These are phyloP conservation scores for Conus ventricosus DNA, from an alignment of 1,140 invertebrate species.

Conservation along the genomic window DNA sequence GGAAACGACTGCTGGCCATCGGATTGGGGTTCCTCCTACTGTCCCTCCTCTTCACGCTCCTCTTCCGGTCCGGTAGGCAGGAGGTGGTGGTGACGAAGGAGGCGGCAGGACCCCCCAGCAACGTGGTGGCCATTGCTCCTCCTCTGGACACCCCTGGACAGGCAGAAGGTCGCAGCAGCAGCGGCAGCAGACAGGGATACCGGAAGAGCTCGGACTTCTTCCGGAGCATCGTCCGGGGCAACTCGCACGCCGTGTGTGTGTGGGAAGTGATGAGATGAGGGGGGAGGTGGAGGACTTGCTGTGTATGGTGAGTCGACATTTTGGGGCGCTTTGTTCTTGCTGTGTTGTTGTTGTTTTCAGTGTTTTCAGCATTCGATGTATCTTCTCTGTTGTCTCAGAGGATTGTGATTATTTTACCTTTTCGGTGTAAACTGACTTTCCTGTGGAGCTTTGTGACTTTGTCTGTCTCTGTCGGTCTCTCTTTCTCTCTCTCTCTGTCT, in stretches of 20 bases:
- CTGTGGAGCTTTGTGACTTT: too few species aligned
- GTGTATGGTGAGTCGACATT: constrained; percentile 33
- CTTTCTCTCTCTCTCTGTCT: too few species aligned
- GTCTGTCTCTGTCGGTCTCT: too few species aligned
- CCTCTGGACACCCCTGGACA: too few species aligned
- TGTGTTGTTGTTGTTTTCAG: too few species aligned
- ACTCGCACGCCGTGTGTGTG: background rate
- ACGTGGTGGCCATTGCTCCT: background rate
- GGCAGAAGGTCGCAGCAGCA: background rate
- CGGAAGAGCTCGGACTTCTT: background rate
- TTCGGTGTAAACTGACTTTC: too few species aligned
- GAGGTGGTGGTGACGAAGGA: background rate
- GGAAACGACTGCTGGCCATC: background rate
- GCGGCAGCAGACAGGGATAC: background rate
- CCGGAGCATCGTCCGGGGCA: background rate
- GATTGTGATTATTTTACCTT: too few species aligned
- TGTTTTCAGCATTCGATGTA: too few species aligned
- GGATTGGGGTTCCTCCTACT: background rate
- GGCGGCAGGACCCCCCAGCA: background rate
- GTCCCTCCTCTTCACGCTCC: background rate
- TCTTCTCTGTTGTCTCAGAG: too few species aligned
- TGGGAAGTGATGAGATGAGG: background rate
- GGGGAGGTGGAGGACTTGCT: constrained; percentile 38
- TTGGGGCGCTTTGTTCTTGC: too few species aligned
- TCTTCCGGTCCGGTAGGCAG: background rate